Evolutionary conservation across 1,140 invertebrate species (phyloP), one percentile per base, ranked within the genome.

Genomic region (Bombus superbus): DNA sequence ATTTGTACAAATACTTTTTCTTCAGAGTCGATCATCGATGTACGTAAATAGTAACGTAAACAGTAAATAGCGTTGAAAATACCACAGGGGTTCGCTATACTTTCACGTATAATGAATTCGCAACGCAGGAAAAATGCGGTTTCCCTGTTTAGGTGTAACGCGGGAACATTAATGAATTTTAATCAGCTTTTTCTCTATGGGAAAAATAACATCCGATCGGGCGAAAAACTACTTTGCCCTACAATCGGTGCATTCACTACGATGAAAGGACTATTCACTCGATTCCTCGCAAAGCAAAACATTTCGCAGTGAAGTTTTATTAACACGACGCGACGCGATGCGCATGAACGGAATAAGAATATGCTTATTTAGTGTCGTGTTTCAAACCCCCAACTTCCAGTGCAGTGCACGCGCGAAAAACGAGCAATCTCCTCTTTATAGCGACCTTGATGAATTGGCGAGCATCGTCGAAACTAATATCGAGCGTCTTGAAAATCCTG

Each of bases 291-390:
- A 62, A 80, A 83, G 76, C 75, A 86, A 89, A 89, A 86, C 77
- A 76, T 73, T 88, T 72, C 76, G 44, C 32, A 35, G 68, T 38
- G 78, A 47, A 57, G 69, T 85, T 74, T 85, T 81, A 81, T 85
- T 85, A 53, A 53, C 47, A 8, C 47, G 47, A 53, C 47, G 47
- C 59, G 42, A 76, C 64, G 9, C 35, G 66, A 18, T 13, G 15
- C 25, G 42, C 38, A 57, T 64, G 47, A 53, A 57, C 57, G 38
- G 66, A 59, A 81, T 42, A 57, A 89, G 81, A 86, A 83, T 86
- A 62, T 89, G 88, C 85, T 89, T 89, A 89, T 73, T 86, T 86
- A 86, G 88, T 86, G 82, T 89, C 64, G 66, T 68, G 84, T 89
- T 89, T 83, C 88, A 81, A 75, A 73, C 42, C 35, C 53, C 28